Evolutionary conservation across 1,140 invertebrate species (phyloP), one percentile per base, ranked within the genome.

Genomic region (Lethrus apterus): DNA sequence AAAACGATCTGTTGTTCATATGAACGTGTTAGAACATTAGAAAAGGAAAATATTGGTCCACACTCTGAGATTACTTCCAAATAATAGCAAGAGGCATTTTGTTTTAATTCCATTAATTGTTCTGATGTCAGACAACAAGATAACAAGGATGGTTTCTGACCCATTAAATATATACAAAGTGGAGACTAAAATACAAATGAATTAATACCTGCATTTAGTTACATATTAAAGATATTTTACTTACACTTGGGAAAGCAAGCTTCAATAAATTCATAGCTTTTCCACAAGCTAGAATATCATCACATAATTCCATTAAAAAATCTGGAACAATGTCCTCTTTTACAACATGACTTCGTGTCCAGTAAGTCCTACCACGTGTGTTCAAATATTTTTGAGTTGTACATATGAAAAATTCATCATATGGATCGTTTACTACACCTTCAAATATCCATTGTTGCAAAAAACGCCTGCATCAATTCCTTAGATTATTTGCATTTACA

Each of bases 331-430:
- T 54, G 38, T 62, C 55, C 24, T 60, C 49, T 19, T 47, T 38
- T 17, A 66, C 43, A 8, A 23, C 34, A 49, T 58, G 64, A 32
- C 56, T 53, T 44, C 55, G 51, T 0, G 59, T 66, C 65, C 65
- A 67, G 46, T 61, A 67, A 14, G 57, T 60, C 18, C 65, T 46
- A 7, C 60, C 58, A 48, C 62, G 50, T 9, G 51, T 55, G 9
- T 35, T 33, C 10, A 59, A 33, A 47, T 59, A 65, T 32, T 63
- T 58, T 2, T 40, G 18, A 36, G 60, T 55, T 1, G 52, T 21
- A 38, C 56, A 51, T n/a, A 67, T 54, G 43, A 67, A 65, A 48
- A 66, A 67, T 48, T 67, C 65, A 14, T 55, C 59, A 36, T 61
- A 60, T 1, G 59, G 58, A 50, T 67, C 65, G 29, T 61, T 54